Base-by-base conservation (phyloP, 2,888 invertebrate genomes). In the Ochropleura leucogaster region DNA sequence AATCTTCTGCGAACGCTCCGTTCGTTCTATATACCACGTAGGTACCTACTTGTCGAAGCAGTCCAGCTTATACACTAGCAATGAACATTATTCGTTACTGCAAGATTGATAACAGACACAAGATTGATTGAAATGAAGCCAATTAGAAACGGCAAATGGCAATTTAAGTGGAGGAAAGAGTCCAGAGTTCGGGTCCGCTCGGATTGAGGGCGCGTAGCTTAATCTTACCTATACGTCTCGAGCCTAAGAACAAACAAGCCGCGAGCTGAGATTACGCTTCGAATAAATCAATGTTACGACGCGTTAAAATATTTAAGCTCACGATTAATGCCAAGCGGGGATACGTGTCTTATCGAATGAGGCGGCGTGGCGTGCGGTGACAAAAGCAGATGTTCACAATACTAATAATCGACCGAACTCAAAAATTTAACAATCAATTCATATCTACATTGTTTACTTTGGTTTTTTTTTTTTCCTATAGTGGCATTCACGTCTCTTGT, bases 261-360 rank as follows among this genome's bases (percentile, higher is more conserved):
- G 92, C 94, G 94, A 93, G 94, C 93, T 91, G 92, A 95, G 96
- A 96, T 96, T 96, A 96, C 93, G 93, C 92, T 93, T 87, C 90
- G 94, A 95, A 96, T 96, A 96, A 96, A 96, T 96, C 96, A 96
- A 96, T 96, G 96, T 95, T 96, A 94, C 95, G 94, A 95, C 95
- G 96, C 95, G 96, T 96, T 96, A 95, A 96, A 96, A 96, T 96
- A 95, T 96, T 96, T 95, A 96, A 96, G 95, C 95, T 94, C 92
- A 93, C 95, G 96, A 95, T 96, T 96, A 96, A 96, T 96, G 95
- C 92, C 89, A 91, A 91, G 90, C 77, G 93, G 90, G 92, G 91
- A 92, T 92, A 90, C 90, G 90, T 90, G 91, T 91, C 93, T 94
- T 94, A 93, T 93, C 93, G 92, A 91, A 90, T 89, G 89, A 89